Evolutionary conservation across 2,797 vertebrate genomes (phyloP), one percentile per base, ranked within the genome.

Genomic region (Scleropages formosus): DNA sequence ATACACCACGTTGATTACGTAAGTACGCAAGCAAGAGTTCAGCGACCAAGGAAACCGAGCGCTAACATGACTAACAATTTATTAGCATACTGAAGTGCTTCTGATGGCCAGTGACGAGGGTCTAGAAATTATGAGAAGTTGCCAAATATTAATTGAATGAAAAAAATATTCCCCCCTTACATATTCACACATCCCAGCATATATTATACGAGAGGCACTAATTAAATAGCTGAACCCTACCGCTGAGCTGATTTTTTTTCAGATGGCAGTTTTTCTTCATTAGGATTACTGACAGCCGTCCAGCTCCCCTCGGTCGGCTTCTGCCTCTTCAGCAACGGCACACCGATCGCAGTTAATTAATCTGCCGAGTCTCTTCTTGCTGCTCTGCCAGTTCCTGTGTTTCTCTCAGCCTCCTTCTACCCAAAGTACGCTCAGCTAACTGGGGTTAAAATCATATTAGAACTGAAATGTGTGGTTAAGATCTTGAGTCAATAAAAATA

Each of bases 211-310:
- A 75, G 74, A n/a, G 77, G 70, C 78, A 77, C 73, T 79, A 80
- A 86, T 78, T 77, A 81, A 79, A 82, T 31, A 72, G 72, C 56
- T 72, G 77, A 72, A 39, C 62, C 75, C 74, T 15, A 20, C 74
- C 64, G 72, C 70, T 80, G 62, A 63, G 63, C 75, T 73, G 80
- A 81, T 80, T 71, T 69, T 73, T 82, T 69, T 73, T 82, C 77
- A 74, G 70, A 61, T 73, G 76, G 65, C 74, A 53, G 64, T 15
- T 73, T 80, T 84, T 85, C 83, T 83, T 89, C 76, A 80, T 83
- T 89, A 86, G 81, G 84, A 75, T 76, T 69, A 83, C 79, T 81
- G 83, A 89, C 87, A 86, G 80, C 85, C 82, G 84, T 83, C 85
- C 78, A 82, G 78, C 83, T 77, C 53, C 63, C 58, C 8, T 39